Evolutionary conservation across 2,888 invertebrate genomes (phyloP), one percentile per base, ranked within the genome.

Genomic region (Monochamus alternatus): DNA sequence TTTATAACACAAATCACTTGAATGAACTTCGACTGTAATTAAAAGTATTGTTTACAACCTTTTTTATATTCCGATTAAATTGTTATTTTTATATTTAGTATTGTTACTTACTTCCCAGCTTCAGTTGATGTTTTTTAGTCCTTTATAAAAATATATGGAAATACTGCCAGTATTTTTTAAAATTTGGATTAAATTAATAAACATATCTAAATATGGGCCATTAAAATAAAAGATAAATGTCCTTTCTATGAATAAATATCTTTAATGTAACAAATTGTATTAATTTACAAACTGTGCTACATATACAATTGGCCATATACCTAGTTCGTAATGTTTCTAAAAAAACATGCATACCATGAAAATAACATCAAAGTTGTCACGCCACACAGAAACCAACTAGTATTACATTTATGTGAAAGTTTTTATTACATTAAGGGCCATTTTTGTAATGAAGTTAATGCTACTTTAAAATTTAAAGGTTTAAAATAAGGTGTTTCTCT

Each of bases 281-380:
- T 81, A 82, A 77, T 79, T 80, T 79, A 79, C 77, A 79, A 79
- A 79, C 79, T 79, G 80, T 81, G 80, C 80, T 82, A 81, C 80
- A 78, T 79, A 74, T 80, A 81, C 81, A 80, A 79, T 81, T 82
- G 81, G 78, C 81, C 81, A 82, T 78, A 79, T 81, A 22, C 22
- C 22, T 22, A 81, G 71, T 79, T 81, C 75, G 77, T 79, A 81
- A 78, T 78, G 74, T 78, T 79, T 78, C 80, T 79, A 79, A 62
- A 76, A 22, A 80, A 82, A 79, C 81, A 81, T 81, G 81, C 82
- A 82, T 81, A 78, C 81, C 78, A 80, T 69, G 67, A 80, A 83
- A 83, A 77, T 81, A 82, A 81, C 81, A 81, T 79, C 76, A 78
- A 81, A 69, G 73, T 81, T 79, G 74, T 80, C 81, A 83, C 82